These are phyloP conservation scores for Plectrocnemia conspersa DNA, from an alignment of 1,140 invertebrate genomes.

Conservation along the genomic window DNA sequence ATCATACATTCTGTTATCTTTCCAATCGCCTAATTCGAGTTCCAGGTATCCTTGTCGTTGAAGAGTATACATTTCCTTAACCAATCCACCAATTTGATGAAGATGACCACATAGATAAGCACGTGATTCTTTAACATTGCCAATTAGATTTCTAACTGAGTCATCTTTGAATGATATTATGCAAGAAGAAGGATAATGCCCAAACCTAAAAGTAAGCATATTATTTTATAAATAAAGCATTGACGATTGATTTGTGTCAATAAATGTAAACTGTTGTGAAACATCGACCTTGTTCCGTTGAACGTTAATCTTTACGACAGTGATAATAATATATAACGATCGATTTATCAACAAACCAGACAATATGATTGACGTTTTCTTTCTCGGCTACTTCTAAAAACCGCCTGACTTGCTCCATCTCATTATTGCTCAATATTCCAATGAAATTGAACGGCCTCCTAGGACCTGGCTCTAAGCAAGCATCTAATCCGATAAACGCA, in stretches of 20 bases:
- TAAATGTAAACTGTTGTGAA: no score
- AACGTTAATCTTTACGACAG: no score
- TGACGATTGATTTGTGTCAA: no score
- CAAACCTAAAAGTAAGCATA: no score
- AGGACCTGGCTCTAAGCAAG: conserved; percentile 81
- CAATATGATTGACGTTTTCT: conserved; percentile 56
- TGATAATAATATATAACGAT: no score
- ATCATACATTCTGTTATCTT: conserved; percentile 78
- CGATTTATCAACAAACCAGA: no score
- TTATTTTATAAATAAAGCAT: not conserved
- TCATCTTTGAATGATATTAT: conserved; percentile 61
- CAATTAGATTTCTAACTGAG: conserved; percentile 53
- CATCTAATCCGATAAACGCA: conserved; percentile 83
- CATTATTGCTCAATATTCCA: conserved; percentile 63
- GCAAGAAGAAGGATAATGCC: conserved; percentile 89
- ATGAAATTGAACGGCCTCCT: conserved; percentile 90
- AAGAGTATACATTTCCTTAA: conserved; percentile 82
- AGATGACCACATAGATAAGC: conserved; percentile 89
- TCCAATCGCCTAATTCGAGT: conserved; percentile 91
- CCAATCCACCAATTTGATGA: conserved; percentile 73
- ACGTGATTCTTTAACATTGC: conserved; percentile 45
- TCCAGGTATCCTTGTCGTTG: conserved; percentile 82
- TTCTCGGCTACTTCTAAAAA: conserved; percentile 50
- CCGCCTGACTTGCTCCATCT: conserved; percentile 52
- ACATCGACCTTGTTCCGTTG: no score